Evolutionary conservation across 2,888 invertebrate genomes (phyloP), one percentile per base, ranked within the genome.

Genomic region (Drosophila kokeensis): DNA sequence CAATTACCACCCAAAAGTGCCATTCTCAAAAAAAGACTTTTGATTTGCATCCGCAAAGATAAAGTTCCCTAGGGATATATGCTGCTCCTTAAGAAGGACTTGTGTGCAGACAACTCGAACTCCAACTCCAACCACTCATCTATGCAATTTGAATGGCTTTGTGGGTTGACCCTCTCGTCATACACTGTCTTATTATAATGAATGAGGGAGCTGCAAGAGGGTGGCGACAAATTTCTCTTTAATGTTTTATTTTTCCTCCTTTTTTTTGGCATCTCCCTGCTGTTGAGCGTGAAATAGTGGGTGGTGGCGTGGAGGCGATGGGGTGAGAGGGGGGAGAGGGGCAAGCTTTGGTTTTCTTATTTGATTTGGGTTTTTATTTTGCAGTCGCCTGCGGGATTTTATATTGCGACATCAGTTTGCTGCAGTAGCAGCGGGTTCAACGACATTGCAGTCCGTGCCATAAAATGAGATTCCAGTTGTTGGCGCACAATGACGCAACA

Each of bases 381-480:
- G 32, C 57, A 48, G 57, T 50, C 59, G 78, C 72, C 79, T 81
- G 79, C 71, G 70, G 89, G 64, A 74, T 69, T 81, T 70, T 74
- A 69, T 69, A 58, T 72, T 72, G 89, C 72, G 73, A 81, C 83
- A 86, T 62, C 67, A 55, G 53, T 59, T 62, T 62, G 50, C 50
- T 18, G 50, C 50, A 30, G n/a, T n/a, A n/a, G 72, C 55, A 24
- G 42, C 71, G 57, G 72, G 84, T 85, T 85, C 84, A 85, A 89
- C 84, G 84, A 89, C 89, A 74, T 29, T 50, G 45, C 57, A 57
- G 63, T 76, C 52, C 66, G 52, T 60, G 75, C 76, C 66, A 71
- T 82, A 69, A 82, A 84, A 79, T 82, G 82, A 79, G 81, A 76
- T 83, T 79, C 89, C 85, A 70, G 68, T 68, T 66, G 53, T 24